These are phyloP conservation scores for Dermolepida albohirtum DNA, from an alignment of 2,888 invertebrate species.

Conservation along the genomic window DNA sequence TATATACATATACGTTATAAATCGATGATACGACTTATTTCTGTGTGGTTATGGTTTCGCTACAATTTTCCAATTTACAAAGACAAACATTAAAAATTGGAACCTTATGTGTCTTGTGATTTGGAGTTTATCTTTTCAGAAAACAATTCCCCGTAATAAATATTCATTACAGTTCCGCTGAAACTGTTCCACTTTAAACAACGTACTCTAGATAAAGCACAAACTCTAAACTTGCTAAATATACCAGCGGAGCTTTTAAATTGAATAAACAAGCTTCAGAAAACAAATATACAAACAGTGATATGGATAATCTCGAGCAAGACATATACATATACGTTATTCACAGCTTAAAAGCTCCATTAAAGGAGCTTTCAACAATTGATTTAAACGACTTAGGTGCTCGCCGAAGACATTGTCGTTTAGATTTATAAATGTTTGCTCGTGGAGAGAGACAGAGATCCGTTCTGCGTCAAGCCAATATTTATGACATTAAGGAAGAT, in stretches of 20 bases:
- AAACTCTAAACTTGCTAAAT: slow-evolving; percentile 5
- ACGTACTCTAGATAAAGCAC: slow-evolving; percentile 5
- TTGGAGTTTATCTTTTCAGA: background rate
- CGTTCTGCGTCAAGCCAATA: slow-evolving; percentile 34
- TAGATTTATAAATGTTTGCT: slow-evolving; percentile 34
- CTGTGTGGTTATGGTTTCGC: no score
- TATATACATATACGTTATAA: no score
- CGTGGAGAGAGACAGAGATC: slow-evolving; percentile 29
- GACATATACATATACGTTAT: background rate
- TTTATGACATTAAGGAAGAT: slow-evolving; percentile 37
- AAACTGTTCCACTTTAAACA: slow-evolving; percentile 12
- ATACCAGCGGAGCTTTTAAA: slow-evolving; percentile 2
- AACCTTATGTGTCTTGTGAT: no score
- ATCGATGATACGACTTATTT: no score
- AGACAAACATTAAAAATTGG: no score
- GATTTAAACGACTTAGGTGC: slow-evolving; percentile 31
- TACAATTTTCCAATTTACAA: no score
- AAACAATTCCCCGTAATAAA: background rate
- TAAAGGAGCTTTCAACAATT: slow-evolving; percentile 32
- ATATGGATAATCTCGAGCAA: slow-evolving; percentile 7
- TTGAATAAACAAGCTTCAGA: slow-evolving; percentile 9
- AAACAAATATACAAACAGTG: slow-evolving; percentile 15
- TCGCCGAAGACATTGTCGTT: slow-evolving; percentile 33
- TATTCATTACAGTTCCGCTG: background rate
- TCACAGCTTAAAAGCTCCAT: slow-evolving; percentile 30